A percentile compares a stretch with the other conserved stretches of the same genome.
Evolutionary conservation across 2,797 vertebrate genomes (phyloP).

Genomic region (Margarornis squamiger): DNA sequence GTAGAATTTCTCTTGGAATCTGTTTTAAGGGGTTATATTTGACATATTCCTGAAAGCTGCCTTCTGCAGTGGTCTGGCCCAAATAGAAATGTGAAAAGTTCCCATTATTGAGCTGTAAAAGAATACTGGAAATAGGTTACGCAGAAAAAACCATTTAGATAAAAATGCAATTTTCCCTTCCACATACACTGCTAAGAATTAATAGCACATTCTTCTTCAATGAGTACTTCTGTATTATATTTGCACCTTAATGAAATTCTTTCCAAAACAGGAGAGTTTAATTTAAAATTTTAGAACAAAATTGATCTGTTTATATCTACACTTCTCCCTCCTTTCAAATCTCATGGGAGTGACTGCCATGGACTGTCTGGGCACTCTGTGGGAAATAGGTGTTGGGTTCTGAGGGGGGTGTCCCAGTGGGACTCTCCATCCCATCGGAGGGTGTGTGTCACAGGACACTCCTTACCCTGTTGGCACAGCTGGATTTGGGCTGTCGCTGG

Average conservation of each 20-base stretch:
- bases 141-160: constrained; percentile 75
- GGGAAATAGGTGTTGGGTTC: not conserved
- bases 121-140: constrained; percentile 73
- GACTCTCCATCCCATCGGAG: not conserved
- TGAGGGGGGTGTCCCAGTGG: not conserved
- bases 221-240: constrained; percentile 70
- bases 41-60: constrained; percentile 1
- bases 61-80: constrained; percentile 24
- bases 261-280: constrained; percentile 71
- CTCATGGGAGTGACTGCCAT: fast-evolving
- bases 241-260: constrained; percentile 76
- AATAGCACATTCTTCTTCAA: constrained; percentile 75
- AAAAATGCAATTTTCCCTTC: constrained; percentile 76
- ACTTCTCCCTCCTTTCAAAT: not conserved
- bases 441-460: not conserved
- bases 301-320: constrained; percentile 48
- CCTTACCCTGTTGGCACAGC: not conserved
- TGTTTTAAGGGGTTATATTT: constrained; percentile 19
- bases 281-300: constrained; percentile 66
- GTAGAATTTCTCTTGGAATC: constrained; percentile 17
- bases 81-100: constrained; percentile 51
- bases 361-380: not conserved
- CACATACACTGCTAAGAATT: constrained; percentile 71
- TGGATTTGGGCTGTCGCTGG: not conserved
- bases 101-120: constrained; percentile 66